phyloP scores from a whole-genome alignment of 2,113 vertebrate species.

The Isichthys henryi region DNA sequence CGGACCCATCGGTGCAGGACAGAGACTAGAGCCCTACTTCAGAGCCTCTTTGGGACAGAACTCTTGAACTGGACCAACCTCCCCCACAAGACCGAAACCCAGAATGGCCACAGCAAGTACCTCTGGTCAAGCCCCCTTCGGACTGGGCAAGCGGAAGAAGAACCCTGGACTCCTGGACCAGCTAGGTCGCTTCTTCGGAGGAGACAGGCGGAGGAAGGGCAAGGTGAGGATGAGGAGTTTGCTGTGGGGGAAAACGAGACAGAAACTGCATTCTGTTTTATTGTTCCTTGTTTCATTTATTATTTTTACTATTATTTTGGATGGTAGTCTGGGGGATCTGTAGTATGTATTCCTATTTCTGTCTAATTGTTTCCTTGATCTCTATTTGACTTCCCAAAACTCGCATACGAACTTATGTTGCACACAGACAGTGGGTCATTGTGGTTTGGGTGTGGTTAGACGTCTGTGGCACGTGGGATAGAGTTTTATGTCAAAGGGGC shows the following conservation, averaged over 20 bases:
- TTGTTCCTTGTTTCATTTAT: background rate
- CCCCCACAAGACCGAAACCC: constrained; percentile 54
- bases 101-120: constrained; percentile 86
- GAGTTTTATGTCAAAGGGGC: constrained; percentile 7
- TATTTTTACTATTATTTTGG: background rate
- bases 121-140: constrained; percentile 77
- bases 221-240: constrained; percentile 80
- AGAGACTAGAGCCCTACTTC: constrained; percentile 49
- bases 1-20: constrained; percentile 79
- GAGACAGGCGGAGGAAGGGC: constrained; percentile 89
- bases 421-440: constrained; percentile 25
- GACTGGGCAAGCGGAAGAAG: constrained; percentile 75
- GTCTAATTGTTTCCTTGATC: background rate
- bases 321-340: background rate
- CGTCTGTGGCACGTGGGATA: constrained; percentile 22
- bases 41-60: constrained; percentile 29
- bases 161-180: constrained; percentile 87
- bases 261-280: background rate
- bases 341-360: constrained; percentile 3
- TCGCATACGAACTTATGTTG: background rate
- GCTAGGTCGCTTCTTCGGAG: constrained; percentile 92
- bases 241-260: constrained; percentile 14
- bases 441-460: constrained; percentile 38
- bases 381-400: constrained; percentile 21
- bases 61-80: constrained; percentile 56